Evolutionary conservation across 2,797 vertebrate species (phyloP), one percentile per base, ranked within the genome.

Genomic region (Melanotaenia boesemani): DNA sequence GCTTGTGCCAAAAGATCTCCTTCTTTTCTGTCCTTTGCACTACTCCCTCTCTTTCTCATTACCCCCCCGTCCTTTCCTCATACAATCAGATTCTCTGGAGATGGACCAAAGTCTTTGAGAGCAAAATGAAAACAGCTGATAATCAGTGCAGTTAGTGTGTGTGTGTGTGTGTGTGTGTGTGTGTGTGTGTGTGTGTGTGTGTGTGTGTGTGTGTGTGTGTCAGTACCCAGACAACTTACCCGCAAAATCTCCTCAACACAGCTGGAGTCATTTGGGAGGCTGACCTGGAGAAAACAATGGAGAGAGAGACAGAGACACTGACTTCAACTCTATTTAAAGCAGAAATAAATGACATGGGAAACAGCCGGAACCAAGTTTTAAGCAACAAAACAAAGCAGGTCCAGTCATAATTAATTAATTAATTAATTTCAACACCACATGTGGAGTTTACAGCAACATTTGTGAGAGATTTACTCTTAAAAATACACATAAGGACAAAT

Each of bases 171-270:
- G 86, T 90, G 72, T 77, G 62, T 64, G 67, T 44, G 54, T 59
- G 62, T 72, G 34, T 41, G 77, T 56, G 34, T 68, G 77, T 63
- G n/a, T n/a, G n/a, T n/a, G n/a, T n/a, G n/a, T n/a, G 55, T 70
- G 63, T 76, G 72, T 79, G 74, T 62, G 62, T 77, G 28, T 52
- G 75, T 44, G 26, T 62, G 75, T 59, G 58, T 64, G 61, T 69
- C 69, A 68, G 70, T 79, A 67, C 32, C 54, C 91, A 92, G 6
- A 48, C 93, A 85, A 96, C 97, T 94, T 92, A 99, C 98, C 95
- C 97, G 94, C 77, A 99, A 90, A 93, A 99, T 99, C 94, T 99
- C 98, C 89, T 99, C 98, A 81, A 98, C 98, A 87, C 97, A 98
- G 93, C 94, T 97, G 93, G 97, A 96, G 86, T 99, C 97, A 85